These are phyloP conservation scores for Sorex maritimensis DNA, from an alignment of 2,797 vertebrate genomes.

Conservation along the genomic window DNA sequence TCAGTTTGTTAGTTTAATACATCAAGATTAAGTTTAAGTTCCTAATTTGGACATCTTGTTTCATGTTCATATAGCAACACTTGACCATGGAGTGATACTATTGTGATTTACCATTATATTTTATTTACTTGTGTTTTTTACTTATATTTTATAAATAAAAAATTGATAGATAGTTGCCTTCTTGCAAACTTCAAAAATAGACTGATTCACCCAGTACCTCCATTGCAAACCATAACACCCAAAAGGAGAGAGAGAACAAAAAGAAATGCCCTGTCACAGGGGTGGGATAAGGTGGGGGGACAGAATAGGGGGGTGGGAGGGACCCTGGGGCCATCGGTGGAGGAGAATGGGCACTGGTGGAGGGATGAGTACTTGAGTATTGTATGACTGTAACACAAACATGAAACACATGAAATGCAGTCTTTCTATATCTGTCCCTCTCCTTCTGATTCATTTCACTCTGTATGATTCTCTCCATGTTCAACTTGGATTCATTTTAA, in stretches of 20 bases:
- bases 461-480: not conserved
- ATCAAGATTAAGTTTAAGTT: not conserved
- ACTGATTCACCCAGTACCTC: no score
- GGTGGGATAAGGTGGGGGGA: not conserved
- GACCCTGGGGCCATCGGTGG: no score
- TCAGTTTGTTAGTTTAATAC: not conserved
- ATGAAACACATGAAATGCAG: no score
- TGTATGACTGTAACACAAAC: no score
- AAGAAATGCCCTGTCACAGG: not conserved
- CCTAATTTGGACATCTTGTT: not conserved
- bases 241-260: no score
- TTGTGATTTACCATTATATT: not conserved
- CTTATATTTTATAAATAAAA: not conserved
- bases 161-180: not conserved
- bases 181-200: conserved; percentile 19
- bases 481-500: conserved; percentile 52
- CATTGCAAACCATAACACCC: no score
- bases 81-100: not conserved
- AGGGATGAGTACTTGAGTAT: no score
- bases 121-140: conserved; percentile 34
- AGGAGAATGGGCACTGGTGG: no score
- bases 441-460: no score
- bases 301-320: no score
- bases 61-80: not conserved
- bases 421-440: no score